Percentiles rank a stretch among this genome's conserved stretches.
Conservation (phyloP, 2,888 invertebrate species). For the Rhagonycha lutea region DNA sequence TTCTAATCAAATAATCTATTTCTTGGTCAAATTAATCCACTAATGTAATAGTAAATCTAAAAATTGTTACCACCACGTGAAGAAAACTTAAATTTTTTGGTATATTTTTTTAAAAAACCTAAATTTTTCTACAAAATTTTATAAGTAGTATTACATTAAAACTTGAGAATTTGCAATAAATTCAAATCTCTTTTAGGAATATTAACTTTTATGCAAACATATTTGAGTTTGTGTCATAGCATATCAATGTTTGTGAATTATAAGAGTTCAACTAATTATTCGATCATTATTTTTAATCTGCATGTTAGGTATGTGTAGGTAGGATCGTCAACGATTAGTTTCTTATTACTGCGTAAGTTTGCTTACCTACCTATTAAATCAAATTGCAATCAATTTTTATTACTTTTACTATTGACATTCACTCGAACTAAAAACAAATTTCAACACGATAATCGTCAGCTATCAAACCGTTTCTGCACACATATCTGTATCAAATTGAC, state of each 20-base stretch:
- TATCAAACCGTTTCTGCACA: not conserved
- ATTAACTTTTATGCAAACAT: not conserved
- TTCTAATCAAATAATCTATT: no score
- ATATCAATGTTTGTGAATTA: not conserved
- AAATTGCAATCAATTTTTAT: not conserved
- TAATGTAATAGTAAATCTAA: no score
- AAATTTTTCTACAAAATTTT: no score
- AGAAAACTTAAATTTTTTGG: no score
- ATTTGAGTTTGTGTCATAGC: not conserved
- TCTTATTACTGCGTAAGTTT: not conserved
- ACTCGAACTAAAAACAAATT: not conserved
- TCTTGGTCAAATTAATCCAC: no score
- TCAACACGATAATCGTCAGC: not conserved
- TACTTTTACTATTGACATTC: not conserved
- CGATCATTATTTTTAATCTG: not conserved
- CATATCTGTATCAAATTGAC: not conserved
- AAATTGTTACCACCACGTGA: no score
- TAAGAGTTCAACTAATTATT: not conserved
- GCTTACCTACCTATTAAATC: not conserved
- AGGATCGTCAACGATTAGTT: not conserved
- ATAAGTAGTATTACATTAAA: no score
- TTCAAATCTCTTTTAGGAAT: no score
- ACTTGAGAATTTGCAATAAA: no score
- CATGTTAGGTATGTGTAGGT: not conserved
- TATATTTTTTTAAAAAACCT: no score